Percentiles rank a stretch among this genome's conserved stretches.
These are phyloP conservation scores for Ochropacha duplaris DNA, from an alignment of 2,888 invertebrate genomes.

Conservation along the genomic window DNA sequence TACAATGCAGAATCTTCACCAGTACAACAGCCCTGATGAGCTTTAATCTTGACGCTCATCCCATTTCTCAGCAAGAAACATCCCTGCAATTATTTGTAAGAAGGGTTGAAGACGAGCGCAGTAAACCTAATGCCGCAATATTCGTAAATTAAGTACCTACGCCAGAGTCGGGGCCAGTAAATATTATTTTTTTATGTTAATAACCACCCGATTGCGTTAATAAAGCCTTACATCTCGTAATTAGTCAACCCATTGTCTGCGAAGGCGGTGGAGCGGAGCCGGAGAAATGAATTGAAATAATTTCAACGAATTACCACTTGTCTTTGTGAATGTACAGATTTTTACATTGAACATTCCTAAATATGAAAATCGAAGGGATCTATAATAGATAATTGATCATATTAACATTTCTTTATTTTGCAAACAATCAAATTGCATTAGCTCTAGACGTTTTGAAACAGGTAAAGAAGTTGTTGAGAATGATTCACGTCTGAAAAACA, in stretches of 20 bases:
- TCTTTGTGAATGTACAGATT: conserved; percentile 35
- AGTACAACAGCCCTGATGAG: conserved; percentile 69
- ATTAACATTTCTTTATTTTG: neutral
- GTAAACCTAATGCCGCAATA: conserved; percentile 76
- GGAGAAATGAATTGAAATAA: conserved; percentile 63
- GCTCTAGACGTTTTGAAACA: neutral
- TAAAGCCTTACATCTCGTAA: conserved; percentile 81
- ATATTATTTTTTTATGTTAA: conserved; percentile 84
- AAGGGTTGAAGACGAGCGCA: conserved; percentile 69
- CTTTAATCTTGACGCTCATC: conserved; percentile 73
- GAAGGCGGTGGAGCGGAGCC: conserved; percentile 58
- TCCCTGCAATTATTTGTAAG: conserved; percentile 79
- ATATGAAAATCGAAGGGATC: neutral
- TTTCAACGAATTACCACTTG: conserved; percentile 40
- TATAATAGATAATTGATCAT: neutral
- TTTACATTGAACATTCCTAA: conserved; percentile 22
- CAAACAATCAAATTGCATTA: neutral
- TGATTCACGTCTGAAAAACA: conserved; percentile 12
- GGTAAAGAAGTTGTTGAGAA: neutral
- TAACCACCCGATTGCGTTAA: conserved; percentile 79
- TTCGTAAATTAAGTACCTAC: conserved; percentile 78
- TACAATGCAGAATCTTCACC: conserved; percentile 68
- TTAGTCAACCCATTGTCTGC: conserved; percentile 72
- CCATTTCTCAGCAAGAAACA: conserved; percentile 72
- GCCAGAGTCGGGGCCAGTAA: conserved; percentile 64